Evolutionary conservation across 1,140 invertebrate genomes (phyloP), one percentile per base, ranked within the genome.

Genomic region (Scaptomyza montana): DNA sequence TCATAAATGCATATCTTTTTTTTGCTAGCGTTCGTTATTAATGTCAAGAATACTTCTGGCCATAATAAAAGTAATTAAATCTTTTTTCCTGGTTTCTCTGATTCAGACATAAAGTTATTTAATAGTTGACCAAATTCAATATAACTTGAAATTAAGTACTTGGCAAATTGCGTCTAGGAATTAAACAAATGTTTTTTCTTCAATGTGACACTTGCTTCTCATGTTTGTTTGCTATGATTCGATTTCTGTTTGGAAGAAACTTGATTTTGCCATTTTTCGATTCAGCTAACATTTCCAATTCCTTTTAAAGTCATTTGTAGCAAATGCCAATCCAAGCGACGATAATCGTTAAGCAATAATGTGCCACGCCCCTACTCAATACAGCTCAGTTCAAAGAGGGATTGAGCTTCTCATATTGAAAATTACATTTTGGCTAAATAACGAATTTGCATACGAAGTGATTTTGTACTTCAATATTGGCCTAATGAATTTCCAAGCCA

Each of bases 371-470:
- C 33, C 33, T 9, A 28, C n/a, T 39, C 36, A 10, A 9, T 25
- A 25, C 51, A 56, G 60, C 54, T 46, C 43, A 56, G 62, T 72
- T 76, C 74, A 76, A 76, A 77, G 71, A 60, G 16, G 8, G 39
- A 25, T 2, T 25, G 54, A 5, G n/a, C 12, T 30, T 33, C 51
- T 56, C 64, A 69, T 69, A 74, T 74, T 74, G 71, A 74, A 65
- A 70, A 75, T 78, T 66, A 74, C 72, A 75, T 75, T 78, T 75
- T 61, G 70, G 71, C 75, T 63, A 65, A 65, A 78, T 70, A 9
- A 43, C 61, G 65, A 78, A 78, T 78, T 78, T 78, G 75, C 75
- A 78, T 78, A 65, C 72, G 71, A 71, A 78, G 73, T 75, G 75
- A 45, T 75, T 70, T 47, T 16, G 56, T 49, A 2, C 8, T 9